A percentile compares a stretch with the other conserved stretches of the same genome.
phyloP scores from a whole-genome alignment of 35 echinoderm and acorn worm genomes.

The Patiria miniata region DNA sequence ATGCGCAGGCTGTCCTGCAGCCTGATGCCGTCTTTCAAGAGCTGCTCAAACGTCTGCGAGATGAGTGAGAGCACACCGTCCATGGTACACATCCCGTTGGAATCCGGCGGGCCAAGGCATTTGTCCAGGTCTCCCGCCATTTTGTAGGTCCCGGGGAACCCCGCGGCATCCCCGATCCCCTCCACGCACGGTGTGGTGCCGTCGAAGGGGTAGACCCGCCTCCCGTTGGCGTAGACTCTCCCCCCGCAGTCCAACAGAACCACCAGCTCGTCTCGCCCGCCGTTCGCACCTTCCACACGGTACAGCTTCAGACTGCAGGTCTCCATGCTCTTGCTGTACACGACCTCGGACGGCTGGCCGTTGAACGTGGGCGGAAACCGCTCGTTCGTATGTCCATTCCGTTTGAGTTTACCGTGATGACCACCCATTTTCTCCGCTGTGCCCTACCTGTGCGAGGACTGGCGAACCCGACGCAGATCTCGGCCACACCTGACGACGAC shows the following conservation, averaged over 20 bases:
- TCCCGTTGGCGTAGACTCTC: conserved; percentile 80
- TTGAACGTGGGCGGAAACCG: conserved; percentile 23
- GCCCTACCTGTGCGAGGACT: not conserved
- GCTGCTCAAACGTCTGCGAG: conserved; percentile 72
- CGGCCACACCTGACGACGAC: not conserved
- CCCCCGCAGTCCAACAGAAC: conserved; percentile 81
- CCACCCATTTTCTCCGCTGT: conserved; percentile 1
- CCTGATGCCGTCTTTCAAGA: conserved; percentile 72
- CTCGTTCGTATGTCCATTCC: not conserved
- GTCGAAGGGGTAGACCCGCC: conserved; percentile 80
- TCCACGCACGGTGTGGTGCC: conserved; percentile 16
- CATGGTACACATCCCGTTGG: conserved; percentile 65
- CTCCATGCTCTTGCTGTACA: conserved; percentile 89
- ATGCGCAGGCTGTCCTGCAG: conserved; percentile 70
- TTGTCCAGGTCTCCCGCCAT: conserved; percentile 61
- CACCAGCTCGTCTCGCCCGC: conserved; percentile 66
- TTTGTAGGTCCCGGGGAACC: conserved; percentile 63
- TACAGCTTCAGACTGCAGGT: conserved; percentile 90
- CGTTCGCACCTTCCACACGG: conserved; percentile 57
- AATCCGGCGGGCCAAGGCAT: conserved; percentile 47
- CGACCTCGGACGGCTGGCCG: conserved; percentile 73
- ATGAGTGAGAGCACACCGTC: conserved; percentile 57
- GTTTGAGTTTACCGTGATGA: not conserved
- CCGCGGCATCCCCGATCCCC: conserved; percentile 49
- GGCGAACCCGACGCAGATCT: not conserved